Percentiles rank a stretch among this genome's conserved stretches.
phyloP scores from a whole-genome alignment of 2,888 invertebrate genomes.

The Cephus rjabovi region DNA sequence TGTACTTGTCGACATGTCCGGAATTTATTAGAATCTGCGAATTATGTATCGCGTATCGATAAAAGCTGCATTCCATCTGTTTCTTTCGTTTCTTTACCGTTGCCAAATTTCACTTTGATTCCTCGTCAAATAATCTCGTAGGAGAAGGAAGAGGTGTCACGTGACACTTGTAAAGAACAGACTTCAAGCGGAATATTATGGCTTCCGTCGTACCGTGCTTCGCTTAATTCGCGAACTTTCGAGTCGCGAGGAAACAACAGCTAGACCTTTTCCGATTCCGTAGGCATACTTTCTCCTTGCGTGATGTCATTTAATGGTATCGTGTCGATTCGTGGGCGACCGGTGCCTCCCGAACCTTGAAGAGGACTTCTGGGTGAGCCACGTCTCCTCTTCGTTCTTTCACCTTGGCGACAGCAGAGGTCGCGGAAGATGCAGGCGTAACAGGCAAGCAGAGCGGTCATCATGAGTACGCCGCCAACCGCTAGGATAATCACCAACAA shows the following conservation, averaged over 20 bases:
- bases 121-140: too few relatives aligned
- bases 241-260: slow-evolving; percentile 6
- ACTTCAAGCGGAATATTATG: too few relatives aligned
- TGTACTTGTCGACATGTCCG: neutral
- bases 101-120: too few relatives aligned
- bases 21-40: neutral
- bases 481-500: slow-evolving; percentile 72
- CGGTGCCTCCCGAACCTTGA: slow-evolving; percentile 50
- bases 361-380: slow-evolving; percentile 53
- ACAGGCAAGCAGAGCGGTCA: slow-evolving; percentile 75
- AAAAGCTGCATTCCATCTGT: too few relatives aligned
- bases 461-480: slow-evolving; percentile 71
- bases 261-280: slow-evolving; percentile 65
- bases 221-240: neutral
- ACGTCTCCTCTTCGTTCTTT: slow-evolving; percentile 65
- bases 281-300: slow-evolving; percentile 72
- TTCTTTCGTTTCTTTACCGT: too few relatives aligned
- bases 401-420: slow-evolving; percentile 70
- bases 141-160: too few relatives aligned
- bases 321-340: slow-evolving; percentile 65
- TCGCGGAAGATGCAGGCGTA: slow-evolving; percentile 76
- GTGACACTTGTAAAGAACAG: too few relatives aligned
- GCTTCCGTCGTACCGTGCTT: too few relatives aligned
- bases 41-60: neutral
- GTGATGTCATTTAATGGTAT: slow-evolving; percentile 74